phyloP scores from a whole-genome alignment of 2,797 vertebrate species.

The Ispidina lecontei region DNA sequence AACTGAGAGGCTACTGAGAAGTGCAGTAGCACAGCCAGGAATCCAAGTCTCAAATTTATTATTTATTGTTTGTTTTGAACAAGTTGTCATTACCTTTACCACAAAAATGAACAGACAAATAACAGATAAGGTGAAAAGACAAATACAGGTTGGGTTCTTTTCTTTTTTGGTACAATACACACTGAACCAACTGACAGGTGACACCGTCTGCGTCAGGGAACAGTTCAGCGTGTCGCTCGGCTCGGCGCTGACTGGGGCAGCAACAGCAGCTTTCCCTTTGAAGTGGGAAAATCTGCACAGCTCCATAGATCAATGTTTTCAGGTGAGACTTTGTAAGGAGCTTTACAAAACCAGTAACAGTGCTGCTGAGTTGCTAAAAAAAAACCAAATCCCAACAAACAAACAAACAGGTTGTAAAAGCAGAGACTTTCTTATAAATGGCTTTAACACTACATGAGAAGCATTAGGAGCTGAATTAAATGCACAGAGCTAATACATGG shows the following conservation, averaged over 20 bases:
- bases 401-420: slow-evolving; percentile 12
- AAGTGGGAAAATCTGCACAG: neutral
- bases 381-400: neutral
- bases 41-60: too few relatives aligned
- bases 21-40: neutral
- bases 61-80: neutral
- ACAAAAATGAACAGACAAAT: neutral
- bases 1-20: neutral
- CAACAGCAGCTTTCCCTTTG: slow-evolving; percentile 3
- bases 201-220: neutral
- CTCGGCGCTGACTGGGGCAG: neutral
- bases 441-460: neutral
- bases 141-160: neutral
- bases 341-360: neutral
- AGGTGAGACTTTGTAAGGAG: slow-evolving; percentile 9
- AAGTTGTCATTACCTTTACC: neutral
- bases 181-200: neutral
- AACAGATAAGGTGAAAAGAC: neutral
- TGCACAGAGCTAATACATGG: neutral
- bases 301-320: neutral
- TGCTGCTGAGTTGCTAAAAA: slow-evolving; percentile 34
- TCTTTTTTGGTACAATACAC: neutral
- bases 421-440: slow-evolving; percentile 4
- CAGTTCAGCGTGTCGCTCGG: rapidly evolving
- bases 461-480: slow-evolving; percentile 32